These are phyloP conservation scores for Alosa alosa DNA, from an alignment of 2,113 vertebrate genomes.

Conservation along the genomic window DNA sequence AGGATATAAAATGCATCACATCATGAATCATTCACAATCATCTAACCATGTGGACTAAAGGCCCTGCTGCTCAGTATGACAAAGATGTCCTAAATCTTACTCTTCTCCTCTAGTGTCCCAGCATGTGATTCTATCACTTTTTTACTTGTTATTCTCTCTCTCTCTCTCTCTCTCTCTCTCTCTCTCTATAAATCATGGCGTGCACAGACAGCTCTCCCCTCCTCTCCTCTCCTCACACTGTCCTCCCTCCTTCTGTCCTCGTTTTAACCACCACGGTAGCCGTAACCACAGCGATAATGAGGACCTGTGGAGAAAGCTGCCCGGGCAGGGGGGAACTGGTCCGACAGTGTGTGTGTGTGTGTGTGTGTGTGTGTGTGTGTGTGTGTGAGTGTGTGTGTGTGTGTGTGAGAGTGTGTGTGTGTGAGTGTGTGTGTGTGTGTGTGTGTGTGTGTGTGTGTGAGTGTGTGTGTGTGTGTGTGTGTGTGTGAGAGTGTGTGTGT, in stretches of 20 bases:
- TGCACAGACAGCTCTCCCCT: constrained; percentile 27
- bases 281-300: constrained; percentile 56
- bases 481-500: no score
- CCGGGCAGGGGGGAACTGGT: neutral
- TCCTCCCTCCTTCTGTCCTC: neutral
- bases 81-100: neutral
- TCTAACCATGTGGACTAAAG: neutral
- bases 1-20: neutral
- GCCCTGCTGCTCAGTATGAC: neutral
- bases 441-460: no score
- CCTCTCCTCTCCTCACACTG: constrained; percentile 18
- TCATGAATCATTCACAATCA: neutral
- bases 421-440: neutral
- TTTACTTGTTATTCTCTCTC: neutral
- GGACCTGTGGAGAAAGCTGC: constrained; percentile 31
- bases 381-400: neutral
- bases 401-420: no score
- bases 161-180: neutral
- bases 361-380: neutral
- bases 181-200: neutral
- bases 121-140: neutral
- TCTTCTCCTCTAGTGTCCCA: neutral
- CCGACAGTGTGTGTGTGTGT: neutral
- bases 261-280: constrained; percentile 49
- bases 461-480: neutral